Evolutionary conservation across 1,140 invertebrate genomes (phyloP).

Genomic region (Drosophila sp.): DNA sequence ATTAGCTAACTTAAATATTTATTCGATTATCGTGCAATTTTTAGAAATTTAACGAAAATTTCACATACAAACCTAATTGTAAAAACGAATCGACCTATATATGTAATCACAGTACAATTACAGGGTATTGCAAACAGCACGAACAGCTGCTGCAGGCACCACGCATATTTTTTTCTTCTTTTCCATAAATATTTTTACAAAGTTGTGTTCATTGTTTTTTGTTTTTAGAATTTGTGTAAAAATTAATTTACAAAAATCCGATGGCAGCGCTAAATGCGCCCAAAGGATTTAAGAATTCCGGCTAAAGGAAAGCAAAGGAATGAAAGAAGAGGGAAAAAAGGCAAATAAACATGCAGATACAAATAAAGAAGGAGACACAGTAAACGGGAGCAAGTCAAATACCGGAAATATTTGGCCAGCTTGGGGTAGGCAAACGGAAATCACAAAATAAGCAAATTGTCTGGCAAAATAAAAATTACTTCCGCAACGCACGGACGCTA

Average conservation of each 20-base stretch:
- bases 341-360: conserved; percentile 3
- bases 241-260: conserved; percentile 33
- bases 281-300: conserved; percentile 34
- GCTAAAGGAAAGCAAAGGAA: neutral
- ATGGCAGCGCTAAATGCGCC: conserved; percentile 16
- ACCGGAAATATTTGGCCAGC: conserved; percentile 75
- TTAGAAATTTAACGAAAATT: no score
- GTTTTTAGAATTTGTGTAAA: conserved; percentile 21
- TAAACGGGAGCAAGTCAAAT: conserved; percentile 43
- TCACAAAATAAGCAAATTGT: conserved; percentile 85
- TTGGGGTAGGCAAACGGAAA: conserved; percentile 68
- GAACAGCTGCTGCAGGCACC: conserved; percentile 29
- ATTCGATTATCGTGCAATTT: no score
- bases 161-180: conserved; percentile 16
- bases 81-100: no score
- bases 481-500: conserved; percentile 71
- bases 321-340: conserved; percentile 1
- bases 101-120: no score
- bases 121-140: conserved; percentile 11
- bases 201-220: conserved; percentile 6
- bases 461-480: conserved; percentile 84
- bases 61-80: no score
- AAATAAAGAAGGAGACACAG: neutral
- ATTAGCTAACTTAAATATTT: no score
- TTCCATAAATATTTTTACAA: conserved; percentile 24